Base-by-base conservation (phyloP, 1,140 invertebrate genomes). In the Phymastichus coffea region DNA sequence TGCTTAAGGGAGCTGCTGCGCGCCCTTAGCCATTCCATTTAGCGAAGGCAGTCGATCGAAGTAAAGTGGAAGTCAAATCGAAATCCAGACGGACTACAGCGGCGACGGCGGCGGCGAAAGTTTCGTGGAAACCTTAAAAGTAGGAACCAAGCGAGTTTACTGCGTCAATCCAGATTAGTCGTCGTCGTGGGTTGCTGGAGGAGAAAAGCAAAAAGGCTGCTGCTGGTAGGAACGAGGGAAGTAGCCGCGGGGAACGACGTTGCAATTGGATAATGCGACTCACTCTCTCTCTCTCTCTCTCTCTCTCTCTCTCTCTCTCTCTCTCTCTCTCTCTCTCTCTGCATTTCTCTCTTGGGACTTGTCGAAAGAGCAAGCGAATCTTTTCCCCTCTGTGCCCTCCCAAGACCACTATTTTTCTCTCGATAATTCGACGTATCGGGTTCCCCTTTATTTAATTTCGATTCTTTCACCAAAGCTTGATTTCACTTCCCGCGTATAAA, bases 401-500 rank as follows among this genome's bases (percentile, higher is more conserved):
- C 48, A 22, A 22, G 28, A 44, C 60, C 17, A 28, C 41, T 37
- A 52, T 65, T 65, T 64, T 56, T 60, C 49, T 60, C 53, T 57
- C 43, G 35, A 61, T 55, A 57, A 65, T 66, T 66, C 46, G 46
- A 61, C 61, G 52, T 54, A 61, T 61, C 41, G 44, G 53, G 41
- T 61, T 64, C 53, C 35, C 28, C 57, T 57, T 64, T 61, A 57
- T 64, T 64, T 52, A 57, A 64, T 60, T 64, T 61, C 12, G 17
- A 62, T 20, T 46, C 54, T 62, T 57, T 46, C 41, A 48, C 41
- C 10, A 10, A 33, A n/a, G 20, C 26, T 51, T 35, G 23, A 57
- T 49, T 22, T 48, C 33, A 57, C 49, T 41, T 49, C 35, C 23
- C 26, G 38, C 14, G n/a, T n/a, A n/a, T n/a, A n/a, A n/a, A n/a